Base-by-base conservation (phyloP, 2,888 invertebrate genomes). In the Mallateleia sp. region DNA sequence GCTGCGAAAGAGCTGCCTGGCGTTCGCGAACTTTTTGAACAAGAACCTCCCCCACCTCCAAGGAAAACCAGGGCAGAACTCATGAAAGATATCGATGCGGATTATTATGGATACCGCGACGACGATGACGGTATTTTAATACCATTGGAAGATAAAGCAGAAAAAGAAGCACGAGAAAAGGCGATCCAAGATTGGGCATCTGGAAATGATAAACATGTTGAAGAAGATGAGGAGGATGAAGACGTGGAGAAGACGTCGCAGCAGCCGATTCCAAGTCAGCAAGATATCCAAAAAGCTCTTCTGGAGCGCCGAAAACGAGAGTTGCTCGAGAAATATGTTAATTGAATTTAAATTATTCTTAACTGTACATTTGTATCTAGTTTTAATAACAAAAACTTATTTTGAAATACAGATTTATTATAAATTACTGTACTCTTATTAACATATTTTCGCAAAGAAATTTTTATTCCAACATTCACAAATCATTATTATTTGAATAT, bases 41-140 rank as follows among this genome's bases (percentile, higher is more conserved):
- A 99, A 94, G 98, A 98, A 94, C 98, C 99, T 11, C 98, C 98
- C 15, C 97, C 98, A 69, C 97, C 98, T 6, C 98, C 98, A 15
- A 96, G 99, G 25, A 98, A 99, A 95, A 99, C 99, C 0, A 97
- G 99, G 71, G 99, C 98, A 0, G 99, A 99, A 94, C 96, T 99
- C 67, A 99, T 99, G 99, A 98, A 98, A 91, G 98, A 99, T 93
- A 98, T 99, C 47, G 99, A 99, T 95, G 99, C 99, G 0, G 99
- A 99, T 95, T 99, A 99, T 95, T 99, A 99, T 95, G 99, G 99
- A 0, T 99, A 99, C 95, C 96, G 99, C 92, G 99, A 99, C 95
- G 99, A 99, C 92, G 99, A 99, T 93, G 99, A 99, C 95, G 99
- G 99, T 0, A 97, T 99, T 69, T 96, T 99, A 56, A 96, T 98